Evolutionary conservation across 2,888 invertebrate genomes (phyloP), one percentile per base, ranked within the genome.

Genomic region (Xylocampa areola): DNA sequence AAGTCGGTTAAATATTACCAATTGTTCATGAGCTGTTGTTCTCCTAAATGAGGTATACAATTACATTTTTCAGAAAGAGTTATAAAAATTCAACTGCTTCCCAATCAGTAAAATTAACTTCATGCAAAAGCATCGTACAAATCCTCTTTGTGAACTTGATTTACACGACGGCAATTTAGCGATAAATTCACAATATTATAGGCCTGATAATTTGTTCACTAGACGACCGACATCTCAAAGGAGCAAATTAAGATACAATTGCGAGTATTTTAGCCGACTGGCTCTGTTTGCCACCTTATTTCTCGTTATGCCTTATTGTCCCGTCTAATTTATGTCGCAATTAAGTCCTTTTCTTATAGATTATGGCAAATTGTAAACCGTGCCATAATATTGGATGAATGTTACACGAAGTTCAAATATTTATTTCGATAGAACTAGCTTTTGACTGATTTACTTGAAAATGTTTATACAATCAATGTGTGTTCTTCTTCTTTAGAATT

Each of bases 161-260:
- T 82, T 76, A 77, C 79, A 77, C 60, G 55, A 41, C 71, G 68
- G 67, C 71, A 79, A 78, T 81, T 79, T 76, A 74, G 44, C 37
- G 54, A 71, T 73, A 73, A 71, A 67, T 81, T 80, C 80, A 79
- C 75, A 81, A 80, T 84, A 77, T 75, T 76, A 64, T 45, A 76
- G 60, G 61, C 60, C 51, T 73, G 80, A 80, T 82, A 85, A 82
- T 83, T 84, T 72, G 80, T 73, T 76, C 74, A 61, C 61, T 70
- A 79, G 76, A 73, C 76, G 76, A 76, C 59, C 60, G 65, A 39
- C 55, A 73, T 67, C 66, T 79, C 81, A 84, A 82, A 82, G 76
- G 80, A 80, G 77, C 73, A 76, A 84, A 82, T 86, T 82, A 85
- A 80, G 80, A 74, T 77, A 73, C 77, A 81, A 86, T 82, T 83